phyloP scores from a whole-genome alignment of 1,140 invertebrate genomes.

The Lanistes nyassanus region DNA sequence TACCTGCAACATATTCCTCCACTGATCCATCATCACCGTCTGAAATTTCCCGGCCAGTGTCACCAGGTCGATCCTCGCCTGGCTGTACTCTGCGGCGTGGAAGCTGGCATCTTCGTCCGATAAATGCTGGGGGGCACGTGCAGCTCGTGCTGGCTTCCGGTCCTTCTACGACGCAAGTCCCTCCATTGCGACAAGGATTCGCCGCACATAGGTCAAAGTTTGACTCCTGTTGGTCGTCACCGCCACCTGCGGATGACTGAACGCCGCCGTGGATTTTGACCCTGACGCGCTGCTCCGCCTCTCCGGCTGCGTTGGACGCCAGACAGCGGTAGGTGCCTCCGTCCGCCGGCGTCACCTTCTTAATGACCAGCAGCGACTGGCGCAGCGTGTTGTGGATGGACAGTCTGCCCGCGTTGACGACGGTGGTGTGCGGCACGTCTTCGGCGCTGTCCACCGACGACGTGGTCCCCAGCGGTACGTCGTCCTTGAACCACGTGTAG shows the following conservation, averaged over 20 bases:
- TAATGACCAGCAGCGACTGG: conserved; percentile 10
- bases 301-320: conserved; percentile 8
- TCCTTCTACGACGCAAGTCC: not conserved
- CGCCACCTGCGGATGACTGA: not conserved
- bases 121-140: not conserved
- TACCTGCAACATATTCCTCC: no score
- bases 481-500: conserved; percentile 23
- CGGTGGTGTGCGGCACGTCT: no score
- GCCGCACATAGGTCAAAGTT: not conserved
- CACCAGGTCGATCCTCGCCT: not conserved
- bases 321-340: conserved; percentile 11
- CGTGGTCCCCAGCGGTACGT: not conserved
- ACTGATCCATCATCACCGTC: not conserved
- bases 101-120: conserved; percentile 15
- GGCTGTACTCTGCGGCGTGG: not conserved
- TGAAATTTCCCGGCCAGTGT: not conserved
- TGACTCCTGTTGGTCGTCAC: not conserved
- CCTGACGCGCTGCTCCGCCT: conserved; percentile 5
- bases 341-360: conserved; percentile 9
- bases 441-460: not conserved
- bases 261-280: not conserved
- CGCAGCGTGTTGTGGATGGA: not conserved
- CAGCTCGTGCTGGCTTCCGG: not conserved
- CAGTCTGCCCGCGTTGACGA: not conserved
- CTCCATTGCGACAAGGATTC: conserved; percentile 13